Conservation (phyloP, 2,113 vertebrate genomes). For the Oryzias curvinotus region DNA sequence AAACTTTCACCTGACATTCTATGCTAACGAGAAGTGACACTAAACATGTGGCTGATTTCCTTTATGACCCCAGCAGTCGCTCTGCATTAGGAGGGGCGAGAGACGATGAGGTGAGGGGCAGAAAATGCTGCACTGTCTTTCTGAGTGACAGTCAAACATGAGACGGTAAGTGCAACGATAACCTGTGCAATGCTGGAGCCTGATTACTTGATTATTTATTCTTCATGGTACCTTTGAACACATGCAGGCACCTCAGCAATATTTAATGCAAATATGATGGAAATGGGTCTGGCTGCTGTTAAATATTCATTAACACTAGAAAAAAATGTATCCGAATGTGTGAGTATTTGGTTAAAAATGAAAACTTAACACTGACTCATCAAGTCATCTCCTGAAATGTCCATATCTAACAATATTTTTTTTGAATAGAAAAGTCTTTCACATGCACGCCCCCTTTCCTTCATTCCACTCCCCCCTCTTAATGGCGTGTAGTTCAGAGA, state of each 20-base stretch:
- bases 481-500: conserved; percentile 37
- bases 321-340: not conserved
- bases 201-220: conserved; percentile 55
- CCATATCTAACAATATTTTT: conserved; percentile 38
- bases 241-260: conserved; percentile 47
- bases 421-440: conserved; percentile 39
- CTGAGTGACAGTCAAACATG: conserved; percentile 68
- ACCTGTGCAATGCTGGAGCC: conserved; percentile 50
- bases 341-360: too few relatives aligned
- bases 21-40: conserved; percentile 70
- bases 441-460: not conserved
- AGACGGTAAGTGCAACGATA: conserved; percentile 49
- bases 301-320: conserved; percentile 51
- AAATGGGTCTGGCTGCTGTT: conserved; percentile 51
- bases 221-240: conserved; percentile 38
- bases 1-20: conserved; percentile 53
- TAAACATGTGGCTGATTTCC: conserved; percentile 72
- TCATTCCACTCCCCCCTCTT: not conserved
- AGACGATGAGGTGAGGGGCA: conserved; percentile 55
- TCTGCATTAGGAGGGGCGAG: conserved; percentile 68
- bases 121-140: conserved; percentile 42
- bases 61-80: conserved; percentile 58
- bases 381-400: conserved; percentile 30
- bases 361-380: not conserved
- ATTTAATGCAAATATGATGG: conserved; percentile 71